Conservation (phyloP, 2,888 invertebrate genomes). For the Eilema depressum region DNA sequence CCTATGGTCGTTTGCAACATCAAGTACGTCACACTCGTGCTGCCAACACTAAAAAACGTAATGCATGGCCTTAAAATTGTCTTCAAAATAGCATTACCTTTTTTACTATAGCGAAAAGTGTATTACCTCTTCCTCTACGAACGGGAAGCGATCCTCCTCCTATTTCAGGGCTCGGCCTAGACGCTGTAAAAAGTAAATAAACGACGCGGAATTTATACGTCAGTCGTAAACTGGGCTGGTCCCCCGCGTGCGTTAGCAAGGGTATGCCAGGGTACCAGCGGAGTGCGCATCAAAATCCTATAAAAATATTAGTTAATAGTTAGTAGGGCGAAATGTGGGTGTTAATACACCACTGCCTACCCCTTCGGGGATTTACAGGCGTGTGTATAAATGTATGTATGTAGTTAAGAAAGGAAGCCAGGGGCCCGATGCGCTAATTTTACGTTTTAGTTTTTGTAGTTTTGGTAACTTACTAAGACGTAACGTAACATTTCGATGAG, state of each 20-base stretch:
- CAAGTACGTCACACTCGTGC: no score
- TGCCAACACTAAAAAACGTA: no score
- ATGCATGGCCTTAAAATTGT: background rate
- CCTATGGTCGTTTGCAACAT: no score
- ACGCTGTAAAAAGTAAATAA: slow-evolving; percentile 54
- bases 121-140: slow-evolving; percentile 12
- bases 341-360: no score
- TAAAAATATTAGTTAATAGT: background rate
- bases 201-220: slow-evolving; percentile 52
- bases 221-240: slow-evolving; percentile 45
- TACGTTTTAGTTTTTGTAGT: no score
- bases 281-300: slow-evolving; percentile 7
- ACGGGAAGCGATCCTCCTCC: slow-evolving; percentile 15
- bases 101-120: slow-evolving; percentile 20
- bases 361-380: no score
- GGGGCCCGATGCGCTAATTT: no score
- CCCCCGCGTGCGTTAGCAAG: slow-evolving; percentile 32
- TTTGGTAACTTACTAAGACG: no score
- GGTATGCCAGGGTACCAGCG: slow-evolving; percentile 4
- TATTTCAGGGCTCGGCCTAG: slow-evolving; percentile 36
- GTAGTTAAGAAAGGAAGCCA: no score
- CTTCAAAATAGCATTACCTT: background rate
- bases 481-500: no score
- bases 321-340: no score
- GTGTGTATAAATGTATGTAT: no score